These are phyloP conservation scores for Coreius guichenoti DNA, from an alignment of 2,797 vertebrate genomes.

Conservation along the genomic window DNA sequence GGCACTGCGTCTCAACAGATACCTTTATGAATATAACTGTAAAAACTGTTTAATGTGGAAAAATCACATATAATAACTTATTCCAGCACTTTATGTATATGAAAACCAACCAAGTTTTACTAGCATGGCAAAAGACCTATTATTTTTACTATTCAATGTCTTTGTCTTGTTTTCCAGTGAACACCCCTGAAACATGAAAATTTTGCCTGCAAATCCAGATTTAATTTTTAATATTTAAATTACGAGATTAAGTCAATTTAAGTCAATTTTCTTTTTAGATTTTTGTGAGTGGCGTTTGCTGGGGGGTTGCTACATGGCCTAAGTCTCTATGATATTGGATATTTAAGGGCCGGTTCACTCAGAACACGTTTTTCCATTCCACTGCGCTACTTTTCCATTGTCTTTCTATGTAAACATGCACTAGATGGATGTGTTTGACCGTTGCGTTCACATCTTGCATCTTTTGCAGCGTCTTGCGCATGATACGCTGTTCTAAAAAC, in stretches of 20 bases:
- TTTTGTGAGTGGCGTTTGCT: neutral
- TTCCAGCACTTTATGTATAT: neutral
- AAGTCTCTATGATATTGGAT: neutral
- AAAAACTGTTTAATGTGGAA: conserved; percentile 36
- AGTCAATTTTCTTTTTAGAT: neutral
- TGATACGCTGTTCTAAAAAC: too few species aligned
- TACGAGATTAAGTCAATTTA: neutral
- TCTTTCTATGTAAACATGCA: neutral
- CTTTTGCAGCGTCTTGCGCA: neutral
- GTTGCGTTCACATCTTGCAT: neutral
- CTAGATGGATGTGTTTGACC: neutral
- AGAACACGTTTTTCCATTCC: neutral
- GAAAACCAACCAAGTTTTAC: neutral
- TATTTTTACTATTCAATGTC: neutral
- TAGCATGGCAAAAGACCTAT: neutral
- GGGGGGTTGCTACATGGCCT: neutral
- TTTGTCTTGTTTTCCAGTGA: neutral
- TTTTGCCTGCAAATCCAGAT: neutral
- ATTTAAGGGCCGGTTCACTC: neutral
- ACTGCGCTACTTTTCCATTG: neutral
- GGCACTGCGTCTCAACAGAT: neutral
- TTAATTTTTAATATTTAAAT: neutral
- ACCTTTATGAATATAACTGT: conserved; percentile 18
- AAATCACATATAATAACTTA: neutral
- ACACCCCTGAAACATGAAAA: neutral